Percentiles rank a stretch among this genome's conserved stretches.
phyloP scores from a whole-genome alignment of 2,797 vertebrate genomes.

The Spondyliosoma cantharus region DNA sequence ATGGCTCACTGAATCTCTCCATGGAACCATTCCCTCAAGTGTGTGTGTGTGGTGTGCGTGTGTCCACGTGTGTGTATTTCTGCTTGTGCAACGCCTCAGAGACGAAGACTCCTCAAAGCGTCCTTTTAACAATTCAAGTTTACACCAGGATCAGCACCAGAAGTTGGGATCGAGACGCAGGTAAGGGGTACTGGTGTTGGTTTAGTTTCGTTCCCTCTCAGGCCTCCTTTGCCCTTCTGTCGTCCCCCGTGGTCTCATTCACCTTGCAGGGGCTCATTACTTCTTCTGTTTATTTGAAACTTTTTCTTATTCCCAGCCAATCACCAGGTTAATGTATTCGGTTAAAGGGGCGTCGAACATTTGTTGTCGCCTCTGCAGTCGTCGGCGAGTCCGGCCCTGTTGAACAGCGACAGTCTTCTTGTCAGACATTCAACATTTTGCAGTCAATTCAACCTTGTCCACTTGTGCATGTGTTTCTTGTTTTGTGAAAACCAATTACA shows the following conservation, averaged over 20 bases:
- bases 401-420: background rate
- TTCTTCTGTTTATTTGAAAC: constrained; percentile 46
- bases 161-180: constrained; percentile 44
- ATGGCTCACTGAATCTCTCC: constrained; percentile 83
- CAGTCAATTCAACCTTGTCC: background rate
- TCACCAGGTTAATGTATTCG: constrained; percentile 51
- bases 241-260: constrained; percentile 47
- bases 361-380: constrained; percentile 18
- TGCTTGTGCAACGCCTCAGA: constrained; percentile 63
- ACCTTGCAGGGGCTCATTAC: constrained; percentile 64
- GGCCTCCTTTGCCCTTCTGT: constrained; percentile 1
- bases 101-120: constrained; percentile 69
- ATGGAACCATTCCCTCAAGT: constrained; percentile 77
- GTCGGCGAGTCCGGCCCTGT: background rate
- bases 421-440: constrained; percentile 9
- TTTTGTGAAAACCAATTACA: background rate
- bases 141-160: constrained; percentile 58
- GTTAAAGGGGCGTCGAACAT: constrained; percentile 42
- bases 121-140: constrained; percentile 74
- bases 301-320: constrained; percentile 47
- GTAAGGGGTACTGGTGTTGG: constrained; percentile 19
- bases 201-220: constrained; percentile 29
- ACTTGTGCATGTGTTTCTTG: background rate
- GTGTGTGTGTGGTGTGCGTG: constrained; percentile 25
- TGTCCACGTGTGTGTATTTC: constrained; percentile 40